Percentiles rank a stretch among this genome's conserved stretches.
These are phyloP conservation scores for Lepetodrilus schrolli DNA, from an alignment of 2,888 invertebrate genomes.

Conservation along the genomic window DNA sequence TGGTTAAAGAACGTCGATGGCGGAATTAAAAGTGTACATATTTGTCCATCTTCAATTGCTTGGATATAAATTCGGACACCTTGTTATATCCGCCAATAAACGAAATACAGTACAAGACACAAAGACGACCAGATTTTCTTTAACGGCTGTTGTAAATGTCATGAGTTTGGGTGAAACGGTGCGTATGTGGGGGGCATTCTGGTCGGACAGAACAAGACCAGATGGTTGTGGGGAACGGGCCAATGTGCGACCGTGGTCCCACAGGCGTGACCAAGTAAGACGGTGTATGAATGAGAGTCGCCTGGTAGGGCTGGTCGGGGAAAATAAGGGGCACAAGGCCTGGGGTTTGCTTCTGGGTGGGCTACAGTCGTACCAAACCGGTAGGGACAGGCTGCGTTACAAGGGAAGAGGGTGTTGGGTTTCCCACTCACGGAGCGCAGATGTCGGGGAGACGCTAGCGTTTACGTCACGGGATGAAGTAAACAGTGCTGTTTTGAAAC, in stretches of 20 bases:
- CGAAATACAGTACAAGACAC: slow-evolving; percentile 7
- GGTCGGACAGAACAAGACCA: neutral
- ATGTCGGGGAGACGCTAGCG: neutral
- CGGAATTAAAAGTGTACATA: neutral
- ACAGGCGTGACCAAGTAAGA: neutral
- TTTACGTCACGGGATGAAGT: neutral
- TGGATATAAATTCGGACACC: neutral
- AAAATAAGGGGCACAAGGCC: neutral
- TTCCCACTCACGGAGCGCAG: neutral
- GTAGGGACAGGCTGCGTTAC: neutral
- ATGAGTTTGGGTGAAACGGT: neutral
- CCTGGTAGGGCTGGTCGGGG: neutral
- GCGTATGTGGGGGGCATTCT: neutral
- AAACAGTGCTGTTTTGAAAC: slow-evolving; percentile 1
- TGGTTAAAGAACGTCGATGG: too few relatives aligned
- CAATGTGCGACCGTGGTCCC: neutral
- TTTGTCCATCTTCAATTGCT: neutral
- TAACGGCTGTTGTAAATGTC: slow-evolving; percentile 17
- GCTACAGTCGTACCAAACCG: too few relatives aligned
- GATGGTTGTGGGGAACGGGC: neutral
- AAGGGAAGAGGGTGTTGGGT: neutral
- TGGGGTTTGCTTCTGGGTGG: neutral
- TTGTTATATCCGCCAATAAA: too few relatives aligned
- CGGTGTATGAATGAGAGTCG: neutral
- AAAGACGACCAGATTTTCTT: slow-evolving; percentile 16